phyloP scores from a whole-genome alignment of 2,113 vertebrate species.

The Mixornis gularis region DNA sequence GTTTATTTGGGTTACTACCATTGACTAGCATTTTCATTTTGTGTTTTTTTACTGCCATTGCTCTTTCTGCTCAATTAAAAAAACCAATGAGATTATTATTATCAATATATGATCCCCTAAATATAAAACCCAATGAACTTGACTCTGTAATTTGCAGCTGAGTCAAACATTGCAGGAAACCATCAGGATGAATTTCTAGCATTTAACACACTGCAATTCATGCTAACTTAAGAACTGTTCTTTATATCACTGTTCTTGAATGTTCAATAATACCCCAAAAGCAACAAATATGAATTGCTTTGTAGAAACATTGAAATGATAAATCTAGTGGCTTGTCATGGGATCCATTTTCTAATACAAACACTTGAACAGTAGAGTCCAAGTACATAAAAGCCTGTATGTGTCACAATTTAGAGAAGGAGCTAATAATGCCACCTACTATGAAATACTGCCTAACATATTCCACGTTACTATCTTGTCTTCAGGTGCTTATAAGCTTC shows the following conservation, averaged over 20 bases:
- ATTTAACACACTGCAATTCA: background rate
- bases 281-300: background rate
- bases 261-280: background rate
- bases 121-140: background rate
- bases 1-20: conserved; percentile 11
- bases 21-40: background rate
- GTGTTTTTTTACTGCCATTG: background rate
- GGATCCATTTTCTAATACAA: background rate
- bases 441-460: background rate
- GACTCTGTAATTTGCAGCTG: background rate
- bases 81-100: background rate
- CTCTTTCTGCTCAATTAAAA: background rate
- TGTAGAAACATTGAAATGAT: background rate
- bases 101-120: background rate
- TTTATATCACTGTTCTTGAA: background rate
- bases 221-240: background rate
- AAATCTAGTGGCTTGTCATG: background rate
- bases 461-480: background rate
- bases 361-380: background rate
- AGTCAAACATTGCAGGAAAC: background rate
- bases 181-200: background rate
- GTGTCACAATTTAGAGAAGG: background rate
- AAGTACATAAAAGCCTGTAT: background rate
- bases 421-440: background rate
- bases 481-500: background rate